Percentiles rank a stretch among this genome's conserved stretches.
phyloP scores from a whole-genome alignment of 2,888 invertebrate species.

The Hedya salicella region DNA sequence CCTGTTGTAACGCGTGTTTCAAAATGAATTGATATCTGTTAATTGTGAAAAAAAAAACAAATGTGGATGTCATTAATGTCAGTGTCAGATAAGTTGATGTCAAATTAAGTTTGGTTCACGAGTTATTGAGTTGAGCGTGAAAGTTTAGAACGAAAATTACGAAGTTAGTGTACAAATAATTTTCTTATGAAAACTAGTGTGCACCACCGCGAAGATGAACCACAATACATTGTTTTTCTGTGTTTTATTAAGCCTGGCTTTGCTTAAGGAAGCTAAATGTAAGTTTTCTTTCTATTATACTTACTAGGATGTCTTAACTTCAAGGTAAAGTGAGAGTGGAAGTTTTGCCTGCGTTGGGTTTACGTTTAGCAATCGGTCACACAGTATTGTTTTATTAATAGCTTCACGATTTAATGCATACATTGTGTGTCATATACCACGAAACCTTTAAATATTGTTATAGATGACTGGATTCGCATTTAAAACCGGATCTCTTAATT shows the following conservation, averaged over 20 bases:
- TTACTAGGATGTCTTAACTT: conserved; percentile 57
- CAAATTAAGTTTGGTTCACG: conserved; percentile 6
- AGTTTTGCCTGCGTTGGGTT: conserved; percentile 27
- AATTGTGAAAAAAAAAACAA: neutral
- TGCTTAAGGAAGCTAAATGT: conserved; percentile 66
- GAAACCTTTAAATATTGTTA: neutral
- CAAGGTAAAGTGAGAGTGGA: conserved; percentile 81
- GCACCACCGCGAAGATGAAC: conserved; percentile 60
- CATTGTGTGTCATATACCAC: neutral
- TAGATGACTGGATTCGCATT: neutral
- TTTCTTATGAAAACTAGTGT: conserved; percentile 40
- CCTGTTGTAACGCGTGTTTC: neutral
- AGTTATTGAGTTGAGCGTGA: neutral
- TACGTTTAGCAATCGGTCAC: conserved; percentile 13
- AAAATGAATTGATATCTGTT: neutral
- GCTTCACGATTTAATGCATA: neutral
- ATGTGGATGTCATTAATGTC: neutral
- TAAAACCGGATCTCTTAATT: conserved; percentile 29
- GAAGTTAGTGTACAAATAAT: conserved; percentile 46
- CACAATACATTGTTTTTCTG: conserved; percentile 53
- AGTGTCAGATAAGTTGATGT: neutral
- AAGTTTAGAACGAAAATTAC: conserved; percentile 31
- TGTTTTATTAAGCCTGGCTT: conserved; percentile 54
- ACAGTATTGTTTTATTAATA: neutral
- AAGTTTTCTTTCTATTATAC: conserved; percentile 60